Evolutionary conservation across 2,797 vertebrate genomes (phyloP), one percentile per base, ranked within the genome.

Genomic region (Neosalanx taihuensis): DNA sequence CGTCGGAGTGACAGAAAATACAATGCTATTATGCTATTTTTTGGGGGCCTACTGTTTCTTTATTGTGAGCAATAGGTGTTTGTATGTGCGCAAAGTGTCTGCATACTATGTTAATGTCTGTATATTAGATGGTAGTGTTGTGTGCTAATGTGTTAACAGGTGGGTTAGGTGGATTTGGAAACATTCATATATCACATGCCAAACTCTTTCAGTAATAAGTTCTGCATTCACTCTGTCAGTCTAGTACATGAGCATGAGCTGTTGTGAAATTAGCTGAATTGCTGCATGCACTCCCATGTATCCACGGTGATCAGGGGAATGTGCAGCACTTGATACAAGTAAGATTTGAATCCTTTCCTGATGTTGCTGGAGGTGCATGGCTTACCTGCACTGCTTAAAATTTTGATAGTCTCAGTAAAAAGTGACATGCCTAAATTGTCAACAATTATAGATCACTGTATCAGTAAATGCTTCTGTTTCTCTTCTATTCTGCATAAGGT

Each of bases 31-130:
- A 56, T 67, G 49, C 18, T 33, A 33, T 56, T 57, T n/a, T 69
- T 70, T 53, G 23, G 23, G 23, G 23, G 29, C 30, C 58, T 56
- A 56, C 17, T 6, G 33, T 35, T 33, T 53, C n/a, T 78, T 74
- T 41, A 18, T 33, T 68, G 51, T 57, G 30, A 57, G 66, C 66
- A 68, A 57, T 53, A 37, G 23, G 64, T 49, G 51, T 56, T 33
- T 70, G 68, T 70, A 20, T 70, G 33, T 70, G 35, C 60, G 37
- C n/a, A 4, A 17, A 73, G 71, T 73, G 41, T 17, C 51, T 57
- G 68, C 71, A 58, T 67, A 49, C 31, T 64, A 64, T 30, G 2
- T 37, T 46, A 66, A 26, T 76, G 49, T 60, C 18, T 79, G 61
- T 6, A 57, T 41, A 23, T 18, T n/a, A 37, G 17, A 35, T 64